Evolutionary conservation across 2,888 invertebrate genomes (phyloP).

Genomic region (Drosophila sordidula): DNA sequence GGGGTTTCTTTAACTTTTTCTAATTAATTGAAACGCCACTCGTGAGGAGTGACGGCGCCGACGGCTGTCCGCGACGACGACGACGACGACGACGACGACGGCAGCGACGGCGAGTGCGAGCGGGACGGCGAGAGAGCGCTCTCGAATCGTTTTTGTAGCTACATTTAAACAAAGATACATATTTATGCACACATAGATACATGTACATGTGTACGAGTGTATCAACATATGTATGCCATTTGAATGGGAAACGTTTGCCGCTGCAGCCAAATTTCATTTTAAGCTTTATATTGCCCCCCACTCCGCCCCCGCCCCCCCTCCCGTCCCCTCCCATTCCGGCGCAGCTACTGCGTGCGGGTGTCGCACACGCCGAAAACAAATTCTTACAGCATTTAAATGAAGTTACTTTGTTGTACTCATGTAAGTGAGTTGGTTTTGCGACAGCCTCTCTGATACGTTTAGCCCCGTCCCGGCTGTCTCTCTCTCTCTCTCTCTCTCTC

Average conservation of each 20-base stretch:
- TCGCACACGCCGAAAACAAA: constrained; percentile 75
- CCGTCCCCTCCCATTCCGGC: too few relatives aligned
- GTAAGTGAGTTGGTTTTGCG: constrained; percentile 57
- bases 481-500: not conserved
- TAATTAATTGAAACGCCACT: constrained; percentile 82
- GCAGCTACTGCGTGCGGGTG: constrained; percentile 37
- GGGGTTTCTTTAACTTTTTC: constrained; percentile 78
- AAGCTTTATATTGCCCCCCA: constrained; percentile 58
- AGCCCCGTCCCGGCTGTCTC: not conserved
- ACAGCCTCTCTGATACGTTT: constrained; percentile 46
- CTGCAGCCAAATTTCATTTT: constrained; percentile 56
- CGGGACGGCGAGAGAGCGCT: constrained; percentile 20
- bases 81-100: constrained; percentile 18
- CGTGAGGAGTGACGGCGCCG: constrained; percentile 70
- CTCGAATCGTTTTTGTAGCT: constrained; percentile 56
- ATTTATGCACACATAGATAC: constrained; percentile 4
- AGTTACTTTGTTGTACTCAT: constrained; percentile 73
- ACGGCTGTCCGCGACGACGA: constrained; percentile 37
- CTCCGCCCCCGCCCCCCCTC: not conserved
- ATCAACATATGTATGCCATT: constrained; percentile 58
- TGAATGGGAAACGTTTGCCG: constrained; percentile 56
- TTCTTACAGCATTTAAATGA: constrained; percentile 81
- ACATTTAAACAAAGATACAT: constrained; percentile 50
- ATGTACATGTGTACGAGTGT: constrained; percentile 44
- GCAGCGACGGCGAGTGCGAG: constrained; percentile 7